These are phyloP conservation scores for Shargacucullia verbasci DNA, from an alignment of 2,888 invertebrate species.

Conservation along the genomic window DNA sequence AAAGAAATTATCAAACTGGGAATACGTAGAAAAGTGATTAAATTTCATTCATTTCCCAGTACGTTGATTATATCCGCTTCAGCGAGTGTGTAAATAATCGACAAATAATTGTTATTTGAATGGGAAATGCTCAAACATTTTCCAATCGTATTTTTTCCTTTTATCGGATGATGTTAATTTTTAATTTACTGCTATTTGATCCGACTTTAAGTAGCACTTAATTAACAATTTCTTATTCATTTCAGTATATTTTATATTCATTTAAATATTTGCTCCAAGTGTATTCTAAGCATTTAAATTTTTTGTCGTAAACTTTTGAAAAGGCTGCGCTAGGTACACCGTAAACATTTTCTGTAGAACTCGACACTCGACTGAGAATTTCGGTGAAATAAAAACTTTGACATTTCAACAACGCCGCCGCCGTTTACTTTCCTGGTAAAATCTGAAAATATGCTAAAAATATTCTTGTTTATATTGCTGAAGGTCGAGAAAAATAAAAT, in stretches of 20 bases:
- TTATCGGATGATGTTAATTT: no score
- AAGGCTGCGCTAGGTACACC: not conserved
- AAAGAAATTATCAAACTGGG: not conserved
- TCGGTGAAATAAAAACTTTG: constrained; percentile 15
- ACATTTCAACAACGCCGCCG: not conserved
- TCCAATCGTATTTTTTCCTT: no score
- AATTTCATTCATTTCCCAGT: no score
- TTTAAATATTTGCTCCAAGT: no score
- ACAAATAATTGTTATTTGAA: constrained; percentile 19
- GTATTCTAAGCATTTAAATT: no score
- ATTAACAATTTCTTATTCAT: constrained; percentile 7
- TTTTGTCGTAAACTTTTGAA: constrained; percentile 6
- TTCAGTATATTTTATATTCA: no score
- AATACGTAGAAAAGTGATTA: constrained; percentile 29
- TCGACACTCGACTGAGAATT: constrained; percentile 4
- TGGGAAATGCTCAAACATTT: constrained; percentile 14
- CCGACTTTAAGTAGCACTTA: not conserved
- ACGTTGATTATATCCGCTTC: constrained; percentile 12
- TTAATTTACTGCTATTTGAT: no score
- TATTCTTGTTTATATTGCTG: constrained; percentile 11
- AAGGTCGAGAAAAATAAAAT: not conserved
- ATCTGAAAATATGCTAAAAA: constrained; percentile 2
- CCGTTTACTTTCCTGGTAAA: constrained; percentile 13
- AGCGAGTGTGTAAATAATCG: constrained; percentile 22
- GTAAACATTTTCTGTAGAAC: not conserved